phyloP scores from a whole-genome alignment of 2,797 vertebrate species.

The Micropoecilia bifurca region DNA sequence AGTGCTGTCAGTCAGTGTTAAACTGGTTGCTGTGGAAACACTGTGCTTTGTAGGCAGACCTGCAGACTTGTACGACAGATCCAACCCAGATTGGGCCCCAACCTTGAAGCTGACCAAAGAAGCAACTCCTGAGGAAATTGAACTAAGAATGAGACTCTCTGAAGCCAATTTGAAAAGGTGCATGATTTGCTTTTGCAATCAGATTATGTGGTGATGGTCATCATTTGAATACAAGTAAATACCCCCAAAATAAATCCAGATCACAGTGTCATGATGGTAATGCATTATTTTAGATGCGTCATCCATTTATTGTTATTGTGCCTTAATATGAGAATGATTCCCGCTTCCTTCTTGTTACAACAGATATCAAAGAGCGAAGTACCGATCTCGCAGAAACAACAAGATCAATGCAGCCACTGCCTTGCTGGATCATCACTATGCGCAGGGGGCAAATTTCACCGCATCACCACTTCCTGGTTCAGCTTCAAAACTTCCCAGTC shows the following conservation, averaged over 20 bases:
- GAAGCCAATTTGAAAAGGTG: background rate
- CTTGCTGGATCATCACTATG: background rate
- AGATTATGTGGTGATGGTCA: background rate
- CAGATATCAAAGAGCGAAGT: background rate
- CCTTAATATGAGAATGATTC: background rate
- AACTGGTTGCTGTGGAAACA: background rate
- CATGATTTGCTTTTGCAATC: background rate
- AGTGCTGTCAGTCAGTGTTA: background rate
- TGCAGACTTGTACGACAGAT: background rate
- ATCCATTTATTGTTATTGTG: background rate
- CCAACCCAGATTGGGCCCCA: background rate
- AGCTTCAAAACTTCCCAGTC: background rate
- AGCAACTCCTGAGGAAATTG: background rate
- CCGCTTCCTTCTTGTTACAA: background rate
- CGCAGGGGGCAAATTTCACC: background rate
- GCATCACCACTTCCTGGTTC: background rate
- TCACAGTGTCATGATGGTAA: background rate
- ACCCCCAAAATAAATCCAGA: background rate
- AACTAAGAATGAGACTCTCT: background rate
- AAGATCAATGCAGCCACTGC: background rate
- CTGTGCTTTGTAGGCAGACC: background rate
- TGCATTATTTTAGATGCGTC: too few species aligned
- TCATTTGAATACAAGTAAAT: background rate
- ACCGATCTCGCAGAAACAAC: background rate
- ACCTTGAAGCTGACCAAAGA: background rate